These are phyloP conservation scores for Hycleus phaleratus DNA, from an alignment of 1,140 invertebrate species.

Conservation along the genomic window DNA sequence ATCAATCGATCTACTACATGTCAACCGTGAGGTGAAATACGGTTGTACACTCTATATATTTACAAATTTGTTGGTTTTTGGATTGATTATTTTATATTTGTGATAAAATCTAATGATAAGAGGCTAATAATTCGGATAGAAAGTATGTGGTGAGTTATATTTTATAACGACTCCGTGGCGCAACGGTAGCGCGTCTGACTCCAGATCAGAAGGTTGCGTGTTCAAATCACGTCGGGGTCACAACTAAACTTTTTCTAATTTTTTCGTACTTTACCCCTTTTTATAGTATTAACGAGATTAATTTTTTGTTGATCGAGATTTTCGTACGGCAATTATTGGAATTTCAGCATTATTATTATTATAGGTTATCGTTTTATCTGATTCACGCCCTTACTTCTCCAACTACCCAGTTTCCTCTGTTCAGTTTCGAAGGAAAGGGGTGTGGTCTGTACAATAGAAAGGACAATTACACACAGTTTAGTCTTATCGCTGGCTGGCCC, in stretches of 20 bases:
- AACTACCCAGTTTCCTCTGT: neutral
- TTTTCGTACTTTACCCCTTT: neutral
- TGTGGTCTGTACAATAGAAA: slow-evolving; percentile 11
- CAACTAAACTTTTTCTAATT: neutral
- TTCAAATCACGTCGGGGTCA: slow-evolving; percentile 97
- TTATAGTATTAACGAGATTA: neutral
- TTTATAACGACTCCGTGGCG: slow-evolving; percentile 69
- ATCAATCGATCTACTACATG: too few species aligned
- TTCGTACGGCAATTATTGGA: neutral
- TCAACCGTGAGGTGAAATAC: too few species aligned
- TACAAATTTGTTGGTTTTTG: too few species aligned
- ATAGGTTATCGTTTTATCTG: neutral
- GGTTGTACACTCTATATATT: too few species aligned
- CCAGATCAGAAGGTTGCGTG: slow-evolving; percentile 98
- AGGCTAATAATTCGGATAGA: too few species aligned
- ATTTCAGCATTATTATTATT: neutral
- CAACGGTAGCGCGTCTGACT: slow-evolving; percentile 98
- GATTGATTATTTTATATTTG: too few species aligned
- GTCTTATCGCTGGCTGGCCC: slow-evolving; percentile 23
- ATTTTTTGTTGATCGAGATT: neutral
- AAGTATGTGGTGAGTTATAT: too few species aligned
- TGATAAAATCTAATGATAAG: too few species aligned
- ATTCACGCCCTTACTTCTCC: neutral
- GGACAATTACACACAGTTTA: slow-evolving; percentile 26
- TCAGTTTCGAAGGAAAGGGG: slow-evolving; percentile 12